Base-by-base conservation (phyloP, 2,113 vertebrate genomes). In the Gracilinanus agilis region DNA sequence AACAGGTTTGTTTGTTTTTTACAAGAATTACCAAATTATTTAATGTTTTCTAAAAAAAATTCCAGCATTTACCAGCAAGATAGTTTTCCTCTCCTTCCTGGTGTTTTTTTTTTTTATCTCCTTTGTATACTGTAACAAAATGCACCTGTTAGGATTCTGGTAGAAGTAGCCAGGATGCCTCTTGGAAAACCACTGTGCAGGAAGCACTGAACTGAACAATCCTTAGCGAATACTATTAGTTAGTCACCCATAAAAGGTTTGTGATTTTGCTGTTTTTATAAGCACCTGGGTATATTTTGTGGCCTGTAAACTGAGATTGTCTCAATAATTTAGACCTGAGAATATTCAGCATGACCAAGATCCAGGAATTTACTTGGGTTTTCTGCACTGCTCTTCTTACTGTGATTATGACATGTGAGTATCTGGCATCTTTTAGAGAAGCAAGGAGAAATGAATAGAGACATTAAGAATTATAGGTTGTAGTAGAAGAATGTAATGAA, bases 11-110 rank as follows among this genome's bases (percentile, higher is more conserved):
- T 91, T 94, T 53, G 24, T 58, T 27, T 58, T 23, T 58, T 58
- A 27, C 49, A 49, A 49, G 49, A 61, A 92, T 88, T 94, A 90
- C 83, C 83, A 21, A 92, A 16, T 94, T 91, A 94, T 94, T 75
- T 44, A 91, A 12, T 95, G 88, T 92, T 95, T 96, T 90, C 89
- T 90, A 89, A 96, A 58, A n/a, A 49, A 49, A 3, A 94, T 93
- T 34, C 24, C 44, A 27, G 56, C 56, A 58, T 9, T 56, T 56
- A 27, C 24, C 56, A 27, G 49, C 49, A 49, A 49, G 49, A 49
- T 49, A 55, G 93, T 83, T 96, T 97, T 58, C 94, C 93, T 94
- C 58, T 97, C 54, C 53, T 98, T 96, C 96, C 96, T 95, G 95
- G 44, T 58, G 88, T 44, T 92, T 92, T 91, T 93, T 92, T 44